These are phyloP conservation scores for Falcaria lacertinaria DNA, from an alignment of 2,888 invertebrate genomes.

Conservation along the genomic window DNA sequence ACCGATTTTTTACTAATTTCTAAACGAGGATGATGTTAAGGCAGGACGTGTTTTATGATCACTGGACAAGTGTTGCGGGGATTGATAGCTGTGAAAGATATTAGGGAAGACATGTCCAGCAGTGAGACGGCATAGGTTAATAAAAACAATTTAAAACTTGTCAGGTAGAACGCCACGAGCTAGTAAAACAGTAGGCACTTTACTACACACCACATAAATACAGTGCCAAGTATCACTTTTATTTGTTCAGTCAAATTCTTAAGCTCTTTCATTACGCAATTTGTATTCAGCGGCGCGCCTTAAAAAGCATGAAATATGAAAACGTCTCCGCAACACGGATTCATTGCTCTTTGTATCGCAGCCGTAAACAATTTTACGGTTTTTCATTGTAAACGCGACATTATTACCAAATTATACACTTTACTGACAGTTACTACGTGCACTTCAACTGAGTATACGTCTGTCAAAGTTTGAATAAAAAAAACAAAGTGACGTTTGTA, in stretches of 20 bases:
- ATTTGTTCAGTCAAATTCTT: constrained; percentile 16
- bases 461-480: not conserved
- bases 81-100: too few species aligned
- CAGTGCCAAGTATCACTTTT: constrained; percentile 16
- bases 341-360: constrained; percentile 36
- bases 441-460: constrained; percentile 14
- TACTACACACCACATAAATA: not conserved
- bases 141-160: too few species aligned
- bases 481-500: not conserved
- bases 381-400: constrained; percentile 39
- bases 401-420: constrained; percentile 38
- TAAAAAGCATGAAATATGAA: constrained; percentile 47
- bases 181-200: too few species aligned
- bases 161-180: too few species aligned
- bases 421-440: constrained; percentile 27
- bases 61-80: too few species aligned
- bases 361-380: constrained; percentile 52
- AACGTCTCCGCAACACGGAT: constrained; percentile 28
- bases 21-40: too few species aligned
- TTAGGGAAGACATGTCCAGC: too few species aligned
- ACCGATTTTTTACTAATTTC: too few species aligned
- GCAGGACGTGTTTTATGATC: too few species aligned
- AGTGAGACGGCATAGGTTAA: too few species aligned
- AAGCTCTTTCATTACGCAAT: constrained; percentile 35
- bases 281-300: constrained; percentile 44